phyloP scores from a whole-genome alignment of 1,140 invertebrate species.

The Onthophagus taurus region DNA sequence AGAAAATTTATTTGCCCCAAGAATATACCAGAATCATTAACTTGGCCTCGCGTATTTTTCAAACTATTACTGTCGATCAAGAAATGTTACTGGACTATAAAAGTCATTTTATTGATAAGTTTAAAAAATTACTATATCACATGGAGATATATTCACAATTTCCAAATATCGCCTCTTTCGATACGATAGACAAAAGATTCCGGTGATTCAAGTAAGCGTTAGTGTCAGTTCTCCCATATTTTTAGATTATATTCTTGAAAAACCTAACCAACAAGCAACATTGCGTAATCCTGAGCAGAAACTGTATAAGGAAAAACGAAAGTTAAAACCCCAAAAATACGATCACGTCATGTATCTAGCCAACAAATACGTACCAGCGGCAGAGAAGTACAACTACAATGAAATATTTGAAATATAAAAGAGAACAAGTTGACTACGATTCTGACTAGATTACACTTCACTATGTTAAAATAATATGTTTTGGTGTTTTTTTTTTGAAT shows the following conservation, averaged over 20 bases:
- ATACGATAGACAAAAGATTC: neutral
- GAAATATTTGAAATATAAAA: constrained; percentile 1
- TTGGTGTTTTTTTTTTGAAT: too few relatives aligned
- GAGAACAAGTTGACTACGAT: neutral
- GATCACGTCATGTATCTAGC: neutral
- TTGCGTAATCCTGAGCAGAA: neutral
- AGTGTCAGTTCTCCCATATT: constrained; percentile 1
- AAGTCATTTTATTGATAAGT: constrained; percentile 1
- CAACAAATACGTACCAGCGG: neutral
- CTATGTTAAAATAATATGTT: too few relatives aligned
- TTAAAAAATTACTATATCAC: constrained; percentile 1
- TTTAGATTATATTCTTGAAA: constrained; percentile 1
- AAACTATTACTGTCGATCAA: constrained; percentile 1
- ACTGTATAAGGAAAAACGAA: neutral
- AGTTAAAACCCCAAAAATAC: constrained; percentile 1
- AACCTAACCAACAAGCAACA: constrained; percentile 1
- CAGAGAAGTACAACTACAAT: neutral
- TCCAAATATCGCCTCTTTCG: neutral
- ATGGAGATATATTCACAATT: neutral
- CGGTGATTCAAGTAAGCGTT: constrained; percentile 1
- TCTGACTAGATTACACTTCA: constrained; percentile 1
- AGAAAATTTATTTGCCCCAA: neutral
- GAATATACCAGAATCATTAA: neutral
- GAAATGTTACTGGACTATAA: constrained; percentile 1
- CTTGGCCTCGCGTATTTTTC: neutral